A percentile compares a stretch with the other conserved stretches of the same genome.
Conservation (phyloP, 2,797 vertebrate genomes). For the Hybognathus amarus region DNA sequence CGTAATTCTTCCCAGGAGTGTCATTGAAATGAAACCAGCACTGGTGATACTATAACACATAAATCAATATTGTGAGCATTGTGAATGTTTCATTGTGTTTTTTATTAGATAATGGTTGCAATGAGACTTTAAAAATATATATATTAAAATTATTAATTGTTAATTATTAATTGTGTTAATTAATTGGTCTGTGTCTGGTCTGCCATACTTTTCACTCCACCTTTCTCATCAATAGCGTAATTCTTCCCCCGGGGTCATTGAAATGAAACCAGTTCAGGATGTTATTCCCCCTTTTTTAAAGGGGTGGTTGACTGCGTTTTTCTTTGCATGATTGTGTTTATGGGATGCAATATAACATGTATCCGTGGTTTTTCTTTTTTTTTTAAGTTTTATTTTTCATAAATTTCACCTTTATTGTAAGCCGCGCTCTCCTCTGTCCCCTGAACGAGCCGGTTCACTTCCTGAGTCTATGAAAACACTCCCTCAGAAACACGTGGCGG, state of each 20-base stretch:
- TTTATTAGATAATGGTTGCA: background rate
- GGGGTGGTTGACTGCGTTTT: no score
- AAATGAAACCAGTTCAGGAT: slow-evolving; percentile 38
- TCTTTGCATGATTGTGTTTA: no score
- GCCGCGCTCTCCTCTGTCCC: no score
- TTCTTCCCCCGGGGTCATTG: slow-evolving; percentile 40
- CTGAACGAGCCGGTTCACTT: no score
- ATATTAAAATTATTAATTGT: background rate
- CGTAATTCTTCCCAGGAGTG: slow-evolving; percentile 41
- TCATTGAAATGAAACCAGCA: slow-evolving; percentile 31
- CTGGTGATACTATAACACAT: background rate
- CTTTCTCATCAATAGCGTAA: slow-evolving; percentile 45
- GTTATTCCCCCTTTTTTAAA: slow-evolving; percentile 24
- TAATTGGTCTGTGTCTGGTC: slow-evolving; percentile 18
- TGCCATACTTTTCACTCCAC: slow-evolving; percentile 48
- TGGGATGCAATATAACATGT: no score
- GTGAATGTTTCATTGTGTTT: background rate
- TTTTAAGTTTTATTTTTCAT: no score
- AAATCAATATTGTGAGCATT: background rate
- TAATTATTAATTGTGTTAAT: background rate
- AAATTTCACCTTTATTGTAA: no score
- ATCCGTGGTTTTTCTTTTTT: no score
- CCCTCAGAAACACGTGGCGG: no score
- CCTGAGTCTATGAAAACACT: no score
- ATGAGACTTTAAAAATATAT: background rate